Evolutionary conservation across 2,888 invertebrate genomes (phyloP).

Genomic region (Ophraella communa): DNA sequence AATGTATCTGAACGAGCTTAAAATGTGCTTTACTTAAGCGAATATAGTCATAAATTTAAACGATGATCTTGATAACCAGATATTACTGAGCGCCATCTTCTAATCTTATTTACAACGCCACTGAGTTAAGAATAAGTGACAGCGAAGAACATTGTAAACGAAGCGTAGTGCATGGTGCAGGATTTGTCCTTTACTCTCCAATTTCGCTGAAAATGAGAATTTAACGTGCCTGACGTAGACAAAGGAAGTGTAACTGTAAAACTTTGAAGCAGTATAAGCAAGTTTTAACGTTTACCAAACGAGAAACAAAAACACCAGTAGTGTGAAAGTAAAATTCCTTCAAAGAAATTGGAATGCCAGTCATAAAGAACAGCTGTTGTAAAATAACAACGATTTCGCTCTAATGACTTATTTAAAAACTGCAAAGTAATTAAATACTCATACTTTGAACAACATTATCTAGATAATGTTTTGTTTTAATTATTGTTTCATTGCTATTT

Average conservation of each 20-base stretch:
- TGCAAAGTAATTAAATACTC: too few relatives aligned
- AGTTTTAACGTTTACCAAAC: background rate
- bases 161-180: constrained; percentile 7
- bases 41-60: too few relatives aligned
- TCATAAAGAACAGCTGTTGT: background rate
- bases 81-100: background rate
- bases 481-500: too few relatives aligned
- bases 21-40: too few relatives aligned
- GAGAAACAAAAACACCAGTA: background rate
- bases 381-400: too few relatives aligned
- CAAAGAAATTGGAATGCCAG: background rate
- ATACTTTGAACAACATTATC: too few relatives aligned
- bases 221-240: constrained; percentile 6
- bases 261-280: background rate
- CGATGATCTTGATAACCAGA: too few relatives aligned
- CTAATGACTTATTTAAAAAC: too few relatives aligned
- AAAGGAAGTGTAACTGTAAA: constrained; percentile 3
- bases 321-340: background rate
- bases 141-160: constrained; percentile 7
- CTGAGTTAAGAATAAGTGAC: constrained; percentile 7
- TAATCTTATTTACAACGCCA: background rate
- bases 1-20: too few relatives aligned
- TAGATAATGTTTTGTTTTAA: too few relatives aligned
- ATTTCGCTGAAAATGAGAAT: constrained; percentile 8
- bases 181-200: constrained; percentile 3